These are phyloP conservation scores for Gallinago nigripennis DNA, from an alignment of 2,797 vertebrate genomes.

Conservation along the genomic window DNA sequence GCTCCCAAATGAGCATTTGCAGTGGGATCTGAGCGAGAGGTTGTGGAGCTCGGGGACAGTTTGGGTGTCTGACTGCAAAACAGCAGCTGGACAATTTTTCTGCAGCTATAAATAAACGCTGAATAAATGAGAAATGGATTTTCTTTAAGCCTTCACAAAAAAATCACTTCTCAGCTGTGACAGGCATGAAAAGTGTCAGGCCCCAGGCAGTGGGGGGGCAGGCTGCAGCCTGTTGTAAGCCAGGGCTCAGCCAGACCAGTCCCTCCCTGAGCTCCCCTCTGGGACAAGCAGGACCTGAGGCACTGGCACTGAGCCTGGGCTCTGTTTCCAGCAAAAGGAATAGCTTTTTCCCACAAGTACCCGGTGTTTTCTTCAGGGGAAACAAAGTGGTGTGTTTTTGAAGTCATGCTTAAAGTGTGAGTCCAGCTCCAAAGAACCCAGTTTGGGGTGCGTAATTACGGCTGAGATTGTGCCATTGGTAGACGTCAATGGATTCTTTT, in stretches of 20 bases:
- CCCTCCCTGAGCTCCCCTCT: background rate
- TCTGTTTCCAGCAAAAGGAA: background rate
- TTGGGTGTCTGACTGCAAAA: background rate
- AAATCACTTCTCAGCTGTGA: conserved; percentile 46
- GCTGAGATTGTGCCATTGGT: background rate
- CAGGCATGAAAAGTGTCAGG: conserved; percentile 32
- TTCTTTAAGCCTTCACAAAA: conserved; percentile 40
- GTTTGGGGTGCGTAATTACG: background rate
- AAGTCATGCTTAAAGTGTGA: background rate
- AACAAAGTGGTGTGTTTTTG: background rate
- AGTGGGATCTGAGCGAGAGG: background rate
- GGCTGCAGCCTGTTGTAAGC: background rate
- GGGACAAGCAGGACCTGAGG: background rate
- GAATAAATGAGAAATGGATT: conserved; percentile 67
- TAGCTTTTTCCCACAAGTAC: background rate
- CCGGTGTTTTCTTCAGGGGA: background rate
- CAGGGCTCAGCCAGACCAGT: background rate
- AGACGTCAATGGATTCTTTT: background rate
- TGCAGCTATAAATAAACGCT: conserved; percentile 43
- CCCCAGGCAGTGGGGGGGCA: background rate
- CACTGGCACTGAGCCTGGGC: background rate
- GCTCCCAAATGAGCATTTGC: background rate
- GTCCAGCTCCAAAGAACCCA: background rate
- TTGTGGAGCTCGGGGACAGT: background rate
- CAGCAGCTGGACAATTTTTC: background rate